Evolutionary conservation across 64 coral and sea anemone species (phyloP).

Genomic region (Stichodactyla mertensii): DNA sequence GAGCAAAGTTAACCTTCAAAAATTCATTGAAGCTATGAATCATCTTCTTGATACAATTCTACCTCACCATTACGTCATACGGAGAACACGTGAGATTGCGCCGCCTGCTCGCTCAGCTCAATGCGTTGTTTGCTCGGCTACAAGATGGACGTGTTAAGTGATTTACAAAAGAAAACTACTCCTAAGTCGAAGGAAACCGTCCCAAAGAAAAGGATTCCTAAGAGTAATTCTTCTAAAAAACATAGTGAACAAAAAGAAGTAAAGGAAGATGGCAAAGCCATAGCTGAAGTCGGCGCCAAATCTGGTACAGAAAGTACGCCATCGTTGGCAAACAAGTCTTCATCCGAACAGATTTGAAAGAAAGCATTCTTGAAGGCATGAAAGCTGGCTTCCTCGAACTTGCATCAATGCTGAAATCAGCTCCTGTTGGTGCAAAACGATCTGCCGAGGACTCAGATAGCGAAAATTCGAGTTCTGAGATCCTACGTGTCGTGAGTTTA

Average conservation of each 20-base stretch:
- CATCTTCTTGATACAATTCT: too few relatives aligned
- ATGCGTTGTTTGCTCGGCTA: slow-evolving; percentile 32
- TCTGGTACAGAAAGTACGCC: too few relatives aligned
- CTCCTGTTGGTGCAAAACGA: neutral
- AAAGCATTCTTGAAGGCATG: slow-evolving; percentile 3
- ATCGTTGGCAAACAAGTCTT: too few relatives aligned
- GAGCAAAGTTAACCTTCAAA: too few relatives aligned
- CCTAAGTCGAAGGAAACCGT: too few relatives aligned
- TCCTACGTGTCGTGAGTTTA: neutral
- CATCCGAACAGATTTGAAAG: too few relatives aligned
- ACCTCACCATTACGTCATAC: too few relatives aligned
- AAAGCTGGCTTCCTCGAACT: neutral
- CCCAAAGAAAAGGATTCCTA: too few relatives aligned
- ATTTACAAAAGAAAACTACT: neutral
- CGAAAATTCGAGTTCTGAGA: slow-evolving; percentile 17
- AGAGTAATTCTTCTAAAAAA: neutral
- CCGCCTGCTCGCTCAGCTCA: slow-evolving; percentile 4
- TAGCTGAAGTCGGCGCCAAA: too few relatives aligned
- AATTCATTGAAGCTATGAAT: too few relatives aligned
- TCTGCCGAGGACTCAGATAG: neutral
- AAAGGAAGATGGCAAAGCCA: too few relatives aligned
- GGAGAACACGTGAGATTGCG: too few relatives aligned
- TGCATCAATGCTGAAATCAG: slow-evolving; percentile 1
- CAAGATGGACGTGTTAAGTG: neutral
- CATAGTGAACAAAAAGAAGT: neutral